phyloP scores from a whole-genome alignment of 1,140 invertebrate species.

The Cylas formicarius region DNA sequence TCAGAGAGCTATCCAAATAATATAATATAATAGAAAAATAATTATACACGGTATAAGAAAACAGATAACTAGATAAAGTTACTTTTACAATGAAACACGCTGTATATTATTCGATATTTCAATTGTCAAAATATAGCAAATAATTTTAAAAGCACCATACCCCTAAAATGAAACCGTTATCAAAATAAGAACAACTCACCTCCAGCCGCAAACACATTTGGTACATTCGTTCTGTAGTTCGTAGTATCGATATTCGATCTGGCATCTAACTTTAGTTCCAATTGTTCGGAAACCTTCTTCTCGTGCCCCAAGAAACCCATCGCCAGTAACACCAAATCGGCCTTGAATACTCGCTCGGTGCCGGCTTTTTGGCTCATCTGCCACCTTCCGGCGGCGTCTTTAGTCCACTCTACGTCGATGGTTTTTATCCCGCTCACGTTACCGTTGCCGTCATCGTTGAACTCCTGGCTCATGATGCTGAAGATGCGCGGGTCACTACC shows the following conservation, averaged over 20 bases:
- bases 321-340: conserved; percentile 88
- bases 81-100: too few species aligned
- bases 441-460: conserved; percentile 85
- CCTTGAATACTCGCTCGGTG: conserved; percentile 76
- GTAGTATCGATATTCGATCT: conserved; percentile 89
- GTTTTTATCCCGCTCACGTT: conserved; percentile 82
- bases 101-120: too few species aligned
- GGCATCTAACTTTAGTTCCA: conserved; percentile 78
- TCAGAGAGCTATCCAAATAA: too few species aligned
- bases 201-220: conserved; percentile 92
- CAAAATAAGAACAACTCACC: conserved; percentile 52
- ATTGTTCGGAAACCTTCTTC: conserved; percentile 75
- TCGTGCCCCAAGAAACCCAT: conserved; percentile 99
- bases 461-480: conserved; percentile 91
- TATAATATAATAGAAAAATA: too few species aligned
- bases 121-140: too few species aligned
- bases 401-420: conserved; percentile 86
- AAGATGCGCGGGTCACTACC: conserved; percentile 92
- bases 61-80: too few species aligned
- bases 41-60: too few species aligned
- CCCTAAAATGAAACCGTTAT: background rate
- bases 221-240: conserved; percentile 74
- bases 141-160: background rate
- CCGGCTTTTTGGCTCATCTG: conserved; percentile 85
- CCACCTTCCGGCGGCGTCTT: conserved; percentile 88